These are phyloP conservation scores for Leptonema lineaticorne DNA, from an alignment of 1,140 invertebrate genomes.

Conservation along the genomic window DNA sequence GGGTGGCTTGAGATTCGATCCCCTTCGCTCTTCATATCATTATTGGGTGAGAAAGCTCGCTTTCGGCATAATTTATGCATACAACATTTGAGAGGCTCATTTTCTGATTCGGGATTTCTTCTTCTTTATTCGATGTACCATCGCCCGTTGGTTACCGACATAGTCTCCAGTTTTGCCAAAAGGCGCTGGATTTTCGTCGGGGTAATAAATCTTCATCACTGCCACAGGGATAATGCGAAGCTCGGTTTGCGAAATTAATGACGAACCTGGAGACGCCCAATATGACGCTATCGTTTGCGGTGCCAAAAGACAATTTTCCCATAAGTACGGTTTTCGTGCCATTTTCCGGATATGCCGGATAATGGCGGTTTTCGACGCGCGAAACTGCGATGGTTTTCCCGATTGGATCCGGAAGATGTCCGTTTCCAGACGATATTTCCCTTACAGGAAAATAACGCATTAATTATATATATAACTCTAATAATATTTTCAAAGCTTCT, in stretches of 20 bases:
- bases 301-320: background rate
- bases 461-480: no score
- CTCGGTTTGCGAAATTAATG: slow-evolving; percentile 5
- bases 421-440: no score
- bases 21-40: no score
- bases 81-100: slow-evolving; percentile 4
- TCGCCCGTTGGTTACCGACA: background rate
- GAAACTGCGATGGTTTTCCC: no score
- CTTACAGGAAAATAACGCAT: no score
- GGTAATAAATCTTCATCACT: slow-evolving; percentile 22
- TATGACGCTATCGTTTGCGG: no score
- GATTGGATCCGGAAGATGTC: no score
- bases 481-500: no score
- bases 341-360: background rate
- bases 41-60: background rate
- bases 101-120: slow-evolving; percentile 3
- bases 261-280: background rate
- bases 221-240: slow-evolving; percentile 1
- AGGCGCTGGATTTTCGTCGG: background rate
- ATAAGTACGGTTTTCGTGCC: background rate
- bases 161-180: background rate
- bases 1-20: no score
- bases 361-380: no score
- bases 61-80: slow-evolving; percentile 18
- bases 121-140: background rate